Percentiles rank a stretch among this genome's conserved stretches.
These are phyloP conservation scores for Diabrotica virgifera DNA, from an alignment of 1,140 invertebrate genomes.

Conservation along the genomic window DNA sequence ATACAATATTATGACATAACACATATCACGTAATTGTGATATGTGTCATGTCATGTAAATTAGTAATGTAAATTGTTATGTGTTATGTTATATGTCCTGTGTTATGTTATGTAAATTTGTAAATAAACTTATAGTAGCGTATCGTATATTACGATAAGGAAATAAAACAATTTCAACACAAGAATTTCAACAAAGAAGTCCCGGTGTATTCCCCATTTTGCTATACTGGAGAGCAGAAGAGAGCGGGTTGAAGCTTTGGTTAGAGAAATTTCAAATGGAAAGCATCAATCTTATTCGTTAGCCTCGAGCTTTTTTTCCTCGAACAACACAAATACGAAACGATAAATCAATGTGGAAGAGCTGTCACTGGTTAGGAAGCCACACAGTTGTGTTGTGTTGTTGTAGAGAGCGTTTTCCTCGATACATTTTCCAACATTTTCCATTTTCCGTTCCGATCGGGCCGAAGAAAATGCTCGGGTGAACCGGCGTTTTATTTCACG, in stretches of 20 bases:
- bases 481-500: slow-evolving; percentile 4
- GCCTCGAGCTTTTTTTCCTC: slow-evolving; percentile 39
- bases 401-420: slow-evolving; percentile 19
- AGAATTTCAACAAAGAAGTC: too few relatives aligned
- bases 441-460: slow-evolving; percentile 8
- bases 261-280: slow-evolving; percentile 37
- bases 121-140: too few relatives aligned
- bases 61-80: too few relatives aligned
- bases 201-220: neutral
- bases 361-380: slow-evolving; percentile 41
- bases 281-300: slow-evolving; percentile 44
- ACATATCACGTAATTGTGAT: too few relatives aligned
- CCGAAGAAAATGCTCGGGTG: neutral
- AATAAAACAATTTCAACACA: too few relatives aligned
- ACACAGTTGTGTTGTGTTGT: slow-evolving; percentile 16
- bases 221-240: neutral
- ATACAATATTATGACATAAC: too few relatives aligned
- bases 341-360: slow-evolving; percentile 45
- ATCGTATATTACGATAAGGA: too few relatives aligned
- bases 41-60: too few relatives aligned
- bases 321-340: slow-evolving; percentile 44
- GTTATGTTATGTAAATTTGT: too few relatives aligned
- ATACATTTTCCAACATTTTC: slow-evolving; percentile 16
- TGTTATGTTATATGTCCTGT: too few relatives aligned
- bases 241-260: neutral